Base-by-base conservation (phyloP, 2,113 vertebrate species). In the Vanacampus margaritifer region DNA sequence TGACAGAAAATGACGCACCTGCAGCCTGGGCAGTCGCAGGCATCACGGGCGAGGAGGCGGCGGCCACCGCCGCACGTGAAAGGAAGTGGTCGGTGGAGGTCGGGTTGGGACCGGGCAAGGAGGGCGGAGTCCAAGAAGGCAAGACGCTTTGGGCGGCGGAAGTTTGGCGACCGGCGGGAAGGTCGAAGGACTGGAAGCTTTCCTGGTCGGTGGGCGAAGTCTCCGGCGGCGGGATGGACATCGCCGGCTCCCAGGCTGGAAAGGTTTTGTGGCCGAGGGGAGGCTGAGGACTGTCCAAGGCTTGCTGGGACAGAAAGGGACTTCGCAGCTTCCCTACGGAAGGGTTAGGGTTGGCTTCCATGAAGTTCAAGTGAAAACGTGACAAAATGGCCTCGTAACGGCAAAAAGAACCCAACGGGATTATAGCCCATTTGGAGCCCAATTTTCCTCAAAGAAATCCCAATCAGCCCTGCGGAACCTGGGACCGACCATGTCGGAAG, bases 271-370 rank as follows among this genome's bases (percentile, higher is more conserved):
- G 0, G 58, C n/a, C 23, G 64, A 65, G 36, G 16, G 74, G 50
- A 60, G 58, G 16, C 24, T 6, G 26, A 0, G 65, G 45, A 0
- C 32, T 10, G 0, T 93, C 88, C 3, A 72, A 86, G 8, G 79
- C 75, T 71, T 88, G 92, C 81, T 92, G 90, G 71, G 92, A 92
- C 12, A 94, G 81, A 87, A 97, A 94, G 0, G 91, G 92, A 83
- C 93, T 96, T 84, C 85, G 89, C 26, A 95, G 81, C 56, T 93
- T 94, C 74, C 95, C 95, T 96, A 64, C 54, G 19, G 59, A n/a
- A n/a, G n/a, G n/a, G n/a, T n/a, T n/a, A n/a, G n/a, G n/a, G n/a
- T n/a, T n/a, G n/a, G n/a, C n/a, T n/a, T n/a, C n/a, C n/a, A n/a
- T n/a, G n/a, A n/a, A n/a, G n/a, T n/a, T n/a, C n/a, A n/a, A n/a